These are phyloP conservation scores for Hydraecia micacea DNA, from an alignment of 2,888 invertebrate species.

Conservation along the genomic window DNA sequence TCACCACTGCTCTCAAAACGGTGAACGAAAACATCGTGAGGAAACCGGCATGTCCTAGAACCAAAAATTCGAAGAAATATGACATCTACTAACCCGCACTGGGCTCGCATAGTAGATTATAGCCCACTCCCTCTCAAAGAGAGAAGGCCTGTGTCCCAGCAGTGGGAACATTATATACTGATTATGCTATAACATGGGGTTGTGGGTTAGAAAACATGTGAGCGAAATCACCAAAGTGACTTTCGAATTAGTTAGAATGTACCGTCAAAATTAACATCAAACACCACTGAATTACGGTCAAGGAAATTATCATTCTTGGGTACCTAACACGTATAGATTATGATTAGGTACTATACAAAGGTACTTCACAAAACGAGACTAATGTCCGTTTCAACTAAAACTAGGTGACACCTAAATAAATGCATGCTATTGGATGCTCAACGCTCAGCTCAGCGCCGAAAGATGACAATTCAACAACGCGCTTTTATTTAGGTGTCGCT, in stretches of 20 bases:
- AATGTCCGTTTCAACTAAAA: too few species aligned
- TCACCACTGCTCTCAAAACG: neutral
- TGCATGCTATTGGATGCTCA: neutral
- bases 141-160: neutral
- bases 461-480: neutral
- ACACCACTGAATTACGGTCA: neutral
- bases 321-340: neutral
- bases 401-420: neutral
- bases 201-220: neutral
- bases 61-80: neutral
- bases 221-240: neutral
- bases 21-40: neutral
- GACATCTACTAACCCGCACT: neutral
- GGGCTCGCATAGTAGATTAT: neutral
- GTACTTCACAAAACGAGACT: too few species aligned
- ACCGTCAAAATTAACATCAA: neutral
- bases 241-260: neutral
- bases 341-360: neutral
- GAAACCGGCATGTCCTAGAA: neutral
- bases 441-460: neutral
- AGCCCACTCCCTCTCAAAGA: neutral
- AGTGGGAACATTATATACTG: neutral
- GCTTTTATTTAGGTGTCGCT: neutral
- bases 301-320: too few species aligned
- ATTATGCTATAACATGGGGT: neutral